Evolutionary conservation across 2,888 invertebrate species (phyloP), one percentile per base, ranked within the genome.

Genomic region (Lepidocyrtinus sp.): DNA sequence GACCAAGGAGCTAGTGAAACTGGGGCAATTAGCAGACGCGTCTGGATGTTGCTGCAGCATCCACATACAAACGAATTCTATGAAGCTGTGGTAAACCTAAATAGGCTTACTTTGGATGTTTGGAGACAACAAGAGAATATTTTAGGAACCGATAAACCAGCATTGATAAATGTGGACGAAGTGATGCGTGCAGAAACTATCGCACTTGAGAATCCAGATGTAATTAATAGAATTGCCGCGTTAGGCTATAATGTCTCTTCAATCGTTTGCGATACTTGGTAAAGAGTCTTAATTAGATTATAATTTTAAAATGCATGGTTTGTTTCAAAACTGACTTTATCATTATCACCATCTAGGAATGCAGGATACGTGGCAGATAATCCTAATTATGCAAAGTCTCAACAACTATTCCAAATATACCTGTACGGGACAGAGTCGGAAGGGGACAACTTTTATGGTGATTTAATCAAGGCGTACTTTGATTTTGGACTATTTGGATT

Each of bases 11-110:
- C 50, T 1, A 50, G 15, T 50, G 50, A 15, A 2, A 17, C 50
- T 2, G 50, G 50, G 2, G 50, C 17, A 15, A 50, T 50, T n/a
- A n/a, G 50, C 15, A 2, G 50, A 12, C 50, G 50, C 2, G 50
- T 50, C 17, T 50, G 50, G 50, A 50, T 50, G 2, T 12, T 50
- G 5, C 50, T 50, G 2, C 50, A 50, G 17, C 50, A 50, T 17
- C 50, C 50, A 50, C n/a, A 50, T n/a, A 50, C 50, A 2, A 50
- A 50, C 15, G 50, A 50, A 17, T 7, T 50, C 2, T 50, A 7
- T 12, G 50, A 50, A 50, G 68, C 27, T 15, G 59, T 76, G 2
- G 73, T 77, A 15, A 68, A 81, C 36, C 19, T 81, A 17, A 64
- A 55, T 21, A 70, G 19, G 17, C 12, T 26, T 1, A 50, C 21